Conservation (phyloP, 2,113 vertebrate species). For the Erythrolamprus reginae region DNA sequence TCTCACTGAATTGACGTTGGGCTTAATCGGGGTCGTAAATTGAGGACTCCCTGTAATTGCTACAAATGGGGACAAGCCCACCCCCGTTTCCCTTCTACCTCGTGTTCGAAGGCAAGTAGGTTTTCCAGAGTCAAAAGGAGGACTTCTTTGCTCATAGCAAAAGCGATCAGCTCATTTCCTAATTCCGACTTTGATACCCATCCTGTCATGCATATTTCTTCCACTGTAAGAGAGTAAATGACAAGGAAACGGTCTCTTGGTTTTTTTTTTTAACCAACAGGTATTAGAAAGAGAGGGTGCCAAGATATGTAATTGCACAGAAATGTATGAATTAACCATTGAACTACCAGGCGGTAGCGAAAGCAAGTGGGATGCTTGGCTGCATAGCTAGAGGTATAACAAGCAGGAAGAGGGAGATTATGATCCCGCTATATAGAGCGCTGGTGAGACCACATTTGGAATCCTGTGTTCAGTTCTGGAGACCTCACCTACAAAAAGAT, state of each 20-base stretch:
- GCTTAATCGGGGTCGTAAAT: background rate
- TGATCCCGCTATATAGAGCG: no score
- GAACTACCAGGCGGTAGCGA: no score
- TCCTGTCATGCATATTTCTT: conserved; percentile 78
- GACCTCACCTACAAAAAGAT: no score
- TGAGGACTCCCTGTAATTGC: background rate
- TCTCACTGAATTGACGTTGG: background rate
- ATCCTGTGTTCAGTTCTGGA: no score
- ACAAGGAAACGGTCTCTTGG: background rate
- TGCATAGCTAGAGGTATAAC: no score
- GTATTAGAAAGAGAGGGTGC: background rate
- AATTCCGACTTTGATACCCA: conserved; percentile 66
- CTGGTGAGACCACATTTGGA: no score
- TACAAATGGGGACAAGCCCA: background rate
- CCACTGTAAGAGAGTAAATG: conserved; percentile 64
- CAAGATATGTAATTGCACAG: no score
- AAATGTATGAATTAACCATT: no score
- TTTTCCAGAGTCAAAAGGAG: conserved; percentile 56
- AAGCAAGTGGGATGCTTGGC: no score
- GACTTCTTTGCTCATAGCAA: conserved; percentile 59
- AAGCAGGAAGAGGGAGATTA: no score
- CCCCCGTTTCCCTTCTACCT: conserved; percentile 67
- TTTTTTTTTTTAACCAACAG: background rate
- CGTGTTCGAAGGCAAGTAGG: conserved; percentile 80
- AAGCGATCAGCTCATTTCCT: conserved; percentile 81